phyloP scores from a whole-genome alignment of 2,888 invertebrate species.

The Venustoraphidia nigricollis region DNA sequence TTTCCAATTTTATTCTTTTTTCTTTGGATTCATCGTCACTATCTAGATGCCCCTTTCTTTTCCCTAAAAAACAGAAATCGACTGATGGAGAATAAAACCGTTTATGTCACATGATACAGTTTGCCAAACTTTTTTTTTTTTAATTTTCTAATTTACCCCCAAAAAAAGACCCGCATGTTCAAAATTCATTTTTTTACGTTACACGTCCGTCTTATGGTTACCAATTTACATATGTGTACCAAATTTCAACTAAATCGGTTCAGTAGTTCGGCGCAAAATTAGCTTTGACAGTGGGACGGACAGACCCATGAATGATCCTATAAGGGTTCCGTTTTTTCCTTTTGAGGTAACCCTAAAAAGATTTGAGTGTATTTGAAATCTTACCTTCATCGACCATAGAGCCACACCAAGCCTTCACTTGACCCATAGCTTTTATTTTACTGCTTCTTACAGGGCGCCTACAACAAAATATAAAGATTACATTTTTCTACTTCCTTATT shows the following conservation, averaged over 20 bases:
- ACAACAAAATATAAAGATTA: conserved; percentile 9
- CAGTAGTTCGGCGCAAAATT: too few species aligned
- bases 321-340: too few species aligned
- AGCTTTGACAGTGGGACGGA: not conserved
- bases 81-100: not conserved
- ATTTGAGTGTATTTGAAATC: not conserved
- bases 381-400: conserved; percentile 38
- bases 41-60: conserved; percentile 2
- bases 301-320: not conserved
- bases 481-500: not conserved
- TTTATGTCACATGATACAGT: too few species aligned
- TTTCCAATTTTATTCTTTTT: conserved; percentile 17
- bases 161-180: too few species aligned
- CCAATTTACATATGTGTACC: too few species aligned
- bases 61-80: not conserved
- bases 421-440: conserved; percentile 66
- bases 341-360: too few species aligned
- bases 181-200: too few species aligned
- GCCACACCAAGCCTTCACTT: conserved; percentile 75
- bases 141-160: too few species aligned
- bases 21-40: conserved; percentile 7
- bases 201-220: too few species aligned
- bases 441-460: conserved; percentile 61
- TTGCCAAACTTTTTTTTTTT: too few species aligned
- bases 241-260: too few species aligned